phyloP scores from a whole-genome alignment of 2,113 vertebrate species.

The Pseudorasbora parva region DNA sequence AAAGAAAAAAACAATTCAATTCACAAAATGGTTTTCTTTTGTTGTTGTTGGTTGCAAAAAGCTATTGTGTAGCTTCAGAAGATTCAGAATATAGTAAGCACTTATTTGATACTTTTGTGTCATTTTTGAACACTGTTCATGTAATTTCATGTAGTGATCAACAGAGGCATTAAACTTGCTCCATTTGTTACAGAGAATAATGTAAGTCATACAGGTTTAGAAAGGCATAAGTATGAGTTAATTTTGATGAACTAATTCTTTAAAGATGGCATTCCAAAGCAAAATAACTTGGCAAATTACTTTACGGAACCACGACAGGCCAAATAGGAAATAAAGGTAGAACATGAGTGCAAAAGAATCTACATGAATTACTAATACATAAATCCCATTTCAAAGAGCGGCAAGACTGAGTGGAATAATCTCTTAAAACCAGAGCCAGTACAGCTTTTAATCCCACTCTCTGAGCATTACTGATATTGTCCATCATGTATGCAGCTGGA shows the following conservation, averaged over 20 bases:
- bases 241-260: slow-evolving; percentile 6
- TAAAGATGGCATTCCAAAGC: background rate
- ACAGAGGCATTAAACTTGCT: background rate
- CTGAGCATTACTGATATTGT: slow-evolving; percentile 38
- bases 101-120: too few relatives aligned
- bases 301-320: slow-evolving; percentile 14
- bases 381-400: slow-evolving; percentile 46
- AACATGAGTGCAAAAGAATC: slow-evolving; percentile 30
- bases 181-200: background rate
- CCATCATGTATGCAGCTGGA: slow-evolving; percentile 23
- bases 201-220: background rate
- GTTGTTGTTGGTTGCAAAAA: background rate
- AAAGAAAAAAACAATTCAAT: too few relatives aligned
- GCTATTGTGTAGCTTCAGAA: background rate
- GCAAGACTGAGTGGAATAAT: slow-evolving; percentile 52
- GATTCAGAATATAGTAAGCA: background rate
- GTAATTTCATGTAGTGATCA: too few relatives aligned
- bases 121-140: background rate
- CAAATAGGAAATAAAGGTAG: slow-evolving; percentile 28
- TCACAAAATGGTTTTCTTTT: too few relatives aligned
- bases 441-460: slow-evolving; percentile 51
- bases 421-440: slow-evolving; percentile 51
- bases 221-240: background rate
- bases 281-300: slow-evolving; percentile 30
- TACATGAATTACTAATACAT: slow-evolving; percentile 50